Evolutionary conservation across 2,888 invertebrate genomes (phyloP), one percentile per base, ranked within the genome.

Genomic region (Sarcophaga caerulescens): DNA sequence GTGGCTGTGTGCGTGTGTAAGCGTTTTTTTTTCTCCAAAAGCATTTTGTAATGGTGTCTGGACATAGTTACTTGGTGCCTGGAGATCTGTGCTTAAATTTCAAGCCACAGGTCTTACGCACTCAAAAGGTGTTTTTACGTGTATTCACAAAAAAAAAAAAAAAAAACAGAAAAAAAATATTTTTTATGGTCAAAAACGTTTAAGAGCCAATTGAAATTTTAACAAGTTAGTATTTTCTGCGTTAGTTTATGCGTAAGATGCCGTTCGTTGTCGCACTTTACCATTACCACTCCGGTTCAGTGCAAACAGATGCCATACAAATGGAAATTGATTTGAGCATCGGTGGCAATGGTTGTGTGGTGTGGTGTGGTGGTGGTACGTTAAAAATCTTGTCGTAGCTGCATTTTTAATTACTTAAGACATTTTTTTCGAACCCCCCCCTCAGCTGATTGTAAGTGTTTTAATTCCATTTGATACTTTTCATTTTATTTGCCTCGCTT

Each of bases 171-270:
- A n/a, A n/a, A n/a, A n/a, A n/a, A n/a, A n/a, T n/a, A n/a, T n/a
- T 65, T 70, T 65, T 89, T 91, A 91, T 91, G 91, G 91, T 81
- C 87, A 89, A 85, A 90, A 90, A 89, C 90, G 90, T 90, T 91
- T 91, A 89, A 90, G 89, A 89, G 90, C 90, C 90, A 90, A 90
- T 90, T 90, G 91, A 89, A 90, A 84, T 85, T 87, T 87, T 87
- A 88, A 88, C 88, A 87, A 89, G 87, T 79, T 62, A 17, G 74
- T 63, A 65, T 74, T 19, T 57, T 73, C 62, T 73, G n/a, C 59
- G 62, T 66, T 62, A 73, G n/a, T 65, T 70, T 81, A 44, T 19
- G 47, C 52, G 17, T 21, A 17, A 14, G 19, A 25, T 62, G 52
- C 69, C 21, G 63, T 75, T 75, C 21, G 63, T 75, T 19, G 62